Percentiles rank a stretch among this genome's conserved stretches.
These are phyloP conservation scores for Pitangus sulphuratus DNA, from an alignment of 2,797 vertebrate species.

Conservation along the genomic window DNA sequence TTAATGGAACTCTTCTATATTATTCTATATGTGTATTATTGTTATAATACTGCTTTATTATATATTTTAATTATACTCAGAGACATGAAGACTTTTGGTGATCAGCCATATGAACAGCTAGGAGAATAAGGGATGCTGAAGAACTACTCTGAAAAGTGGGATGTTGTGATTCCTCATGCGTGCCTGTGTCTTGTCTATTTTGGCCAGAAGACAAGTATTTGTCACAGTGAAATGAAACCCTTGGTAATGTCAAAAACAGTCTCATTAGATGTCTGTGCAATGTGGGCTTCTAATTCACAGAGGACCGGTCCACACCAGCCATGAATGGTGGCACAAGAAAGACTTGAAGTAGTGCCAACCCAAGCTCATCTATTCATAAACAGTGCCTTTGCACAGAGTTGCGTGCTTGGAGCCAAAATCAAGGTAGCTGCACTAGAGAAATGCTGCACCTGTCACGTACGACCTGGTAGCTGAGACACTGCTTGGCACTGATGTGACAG, in stretches of 20 bases:
- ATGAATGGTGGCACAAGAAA: not conserved
- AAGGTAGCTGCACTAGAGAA: not conserved
- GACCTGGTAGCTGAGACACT: not conserved
- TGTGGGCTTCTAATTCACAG: not conserved
- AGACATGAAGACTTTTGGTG: not conserved
- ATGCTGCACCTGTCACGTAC: fast-evolving
- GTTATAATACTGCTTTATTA: not conserved
- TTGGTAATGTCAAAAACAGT: not conserved
- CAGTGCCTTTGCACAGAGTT: not conserved
- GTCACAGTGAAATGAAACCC: not conserved
- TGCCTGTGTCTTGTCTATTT: not conserved
- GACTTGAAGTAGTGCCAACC: not conserved
- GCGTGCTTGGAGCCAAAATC: not conserved
- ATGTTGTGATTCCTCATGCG: not conserved
- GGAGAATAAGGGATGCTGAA: not conserved
- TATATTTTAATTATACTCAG: not conserved
- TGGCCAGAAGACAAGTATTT: not conserved
- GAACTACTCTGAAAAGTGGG: fast-evolving
- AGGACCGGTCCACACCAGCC: fast-evolving
- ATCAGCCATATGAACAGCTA: not conserved
- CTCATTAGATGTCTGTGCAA: not conserved
- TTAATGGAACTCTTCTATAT: fast-evolving
- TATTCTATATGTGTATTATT: not conserved
- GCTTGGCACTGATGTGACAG: not conserved
- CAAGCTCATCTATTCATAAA: not conserved